Conservation (phyloP, 2,888 invertebrate genomes). For the Lomographa bimaculata region DNA sequence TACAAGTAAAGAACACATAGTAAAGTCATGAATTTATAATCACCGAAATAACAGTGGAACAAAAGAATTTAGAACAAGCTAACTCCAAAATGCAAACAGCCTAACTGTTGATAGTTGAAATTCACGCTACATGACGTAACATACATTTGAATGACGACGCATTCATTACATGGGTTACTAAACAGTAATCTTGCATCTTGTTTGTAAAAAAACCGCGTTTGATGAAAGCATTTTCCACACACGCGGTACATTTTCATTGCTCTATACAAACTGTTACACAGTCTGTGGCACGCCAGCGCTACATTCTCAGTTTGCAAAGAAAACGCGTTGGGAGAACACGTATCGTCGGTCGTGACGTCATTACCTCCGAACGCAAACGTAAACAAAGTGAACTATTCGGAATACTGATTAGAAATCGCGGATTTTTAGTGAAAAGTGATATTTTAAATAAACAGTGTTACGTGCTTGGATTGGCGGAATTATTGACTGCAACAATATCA, state of each 20-base stretch:
- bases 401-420: conserved; percentile 5
- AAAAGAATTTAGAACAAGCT: conserved; percentile 9
- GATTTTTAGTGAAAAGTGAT: conserved; percentile 15
- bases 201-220: conserved; percentile 33
- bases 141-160: too few relatives aligned
- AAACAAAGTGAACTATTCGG: conserved; percentile 27
- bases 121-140: conserved; percentile 13
- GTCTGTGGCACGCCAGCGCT: conserved; percentile 20
- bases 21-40: conserved; percentile 5
- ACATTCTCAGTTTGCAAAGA: conserved; percentile 21
- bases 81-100: not conserved
- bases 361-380: conserved; percentile 18
- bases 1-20: too few relatives aligned
- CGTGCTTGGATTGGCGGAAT: conserved; percentile 24
- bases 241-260: conserved; percentile 39
- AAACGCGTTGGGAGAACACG: conserved; percentile 19
- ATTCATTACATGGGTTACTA: conserved; percentile 27
- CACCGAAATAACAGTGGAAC: conserved; percentile 10
- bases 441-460: conserved; percentile 12
- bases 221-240: conserved; percentile 70
- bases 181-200: conserved; percentile 24
- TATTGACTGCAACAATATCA: conserved; percentile 27
- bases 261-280: conserved; percentile 10
- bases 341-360: conserved; percentile 6
- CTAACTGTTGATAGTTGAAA: conserved; percentile 10